Conservation (phyloP, 2,888 invertebrate species). For the Cantharis lateralis region DNA sequence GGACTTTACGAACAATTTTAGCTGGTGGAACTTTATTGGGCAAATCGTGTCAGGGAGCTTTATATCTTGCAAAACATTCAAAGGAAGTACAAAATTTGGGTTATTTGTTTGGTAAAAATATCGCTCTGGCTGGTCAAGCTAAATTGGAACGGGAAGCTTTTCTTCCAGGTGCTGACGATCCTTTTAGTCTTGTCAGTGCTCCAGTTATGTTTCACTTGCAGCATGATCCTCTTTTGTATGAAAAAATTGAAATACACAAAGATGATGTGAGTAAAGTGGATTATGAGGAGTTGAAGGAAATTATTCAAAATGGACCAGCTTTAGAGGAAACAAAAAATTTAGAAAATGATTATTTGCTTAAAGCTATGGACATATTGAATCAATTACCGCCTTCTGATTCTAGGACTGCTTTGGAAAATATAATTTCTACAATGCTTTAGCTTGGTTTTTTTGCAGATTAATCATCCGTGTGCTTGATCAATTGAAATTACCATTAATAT, state of each 20-base stretch:
- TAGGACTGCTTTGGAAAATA: conserved; percentile 81
- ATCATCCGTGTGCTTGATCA: neutral
- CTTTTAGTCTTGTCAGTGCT: conserved; percentile 77
- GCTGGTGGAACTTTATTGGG: conserved; percentile 78
- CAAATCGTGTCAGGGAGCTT: conserved; percentile 85
- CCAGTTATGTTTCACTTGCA: conserved; percentile 83
- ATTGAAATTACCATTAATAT: neutral
- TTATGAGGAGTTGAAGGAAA: conserved; percentile 59
- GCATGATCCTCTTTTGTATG: conserved; percentile 70
- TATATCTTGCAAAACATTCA: conserved; percentile 82
- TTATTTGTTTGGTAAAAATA: conserved; percentile 86
- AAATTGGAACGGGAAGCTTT: conserved; percentile 76
- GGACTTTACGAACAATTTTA: conserved; percentile 78
- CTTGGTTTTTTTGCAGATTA: neutral
- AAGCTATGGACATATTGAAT: conserved; percentile 75
- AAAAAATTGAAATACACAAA: conserved; percentile 70
- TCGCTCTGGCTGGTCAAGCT: conserved; percentile 88
- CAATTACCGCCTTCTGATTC: conserved; percentile 83
- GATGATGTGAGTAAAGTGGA: conserved; percentile 69
- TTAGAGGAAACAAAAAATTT: conserved; percentile 73
- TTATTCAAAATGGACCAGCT: conserved; percentile 64
- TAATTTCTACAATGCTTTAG: conserved; percentile 58
- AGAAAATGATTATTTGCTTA: conserved; percentile 74
- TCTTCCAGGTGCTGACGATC: conserved; percentile 47
- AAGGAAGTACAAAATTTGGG: conserved; percentile 79